A percentile compares a stretch with the other conserved stretches of the same genome.
Conservation (phyloP, 2,113 vertebrate species). For the Dicentrarchus labrax region DNA sequence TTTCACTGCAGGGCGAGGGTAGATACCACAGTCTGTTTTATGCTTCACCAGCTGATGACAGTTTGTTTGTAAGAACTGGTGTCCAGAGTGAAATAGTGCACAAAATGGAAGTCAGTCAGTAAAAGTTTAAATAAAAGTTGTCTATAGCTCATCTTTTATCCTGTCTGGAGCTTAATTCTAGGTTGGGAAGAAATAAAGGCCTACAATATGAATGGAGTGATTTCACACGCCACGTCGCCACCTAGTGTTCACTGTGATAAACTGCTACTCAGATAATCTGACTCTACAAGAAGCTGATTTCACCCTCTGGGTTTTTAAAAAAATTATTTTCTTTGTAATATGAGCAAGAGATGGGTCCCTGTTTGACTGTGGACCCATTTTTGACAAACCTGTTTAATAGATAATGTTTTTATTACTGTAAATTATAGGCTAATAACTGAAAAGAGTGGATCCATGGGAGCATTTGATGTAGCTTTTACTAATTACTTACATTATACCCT, state of each 20-base stretch:
- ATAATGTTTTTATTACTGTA: neutral
- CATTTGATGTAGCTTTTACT: neutral
- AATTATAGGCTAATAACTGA: neutral
- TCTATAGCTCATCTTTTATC: neutral
- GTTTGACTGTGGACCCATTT: neutral
- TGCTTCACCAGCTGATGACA: neutral
- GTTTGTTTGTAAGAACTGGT: neutral
- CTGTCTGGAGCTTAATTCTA: slow-evolving; percentile 14
- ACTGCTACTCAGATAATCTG: neutral
- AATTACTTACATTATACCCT: neutral
- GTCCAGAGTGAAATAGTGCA: neutral
- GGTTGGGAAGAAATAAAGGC: slow-evolving; percentile 8
- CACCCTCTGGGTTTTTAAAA: neutral
- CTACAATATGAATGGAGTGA: neutral
- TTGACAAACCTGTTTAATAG: neutral
- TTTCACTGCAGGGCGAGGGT: neutral
- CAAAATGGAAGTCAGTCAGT: neutral
- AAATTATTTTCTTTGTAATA: no score
- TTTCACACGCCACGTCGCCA: slow-evolving; percentile 24
- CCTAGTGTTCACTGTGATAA: slow-evolving; percentile 25
- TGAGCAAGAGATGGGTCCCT: neutral
- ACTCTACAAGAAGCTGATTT: neutral
- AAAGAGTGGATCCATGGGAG: neutral
- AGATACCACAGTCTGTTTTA: neutral
- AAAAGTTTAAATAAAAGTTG: neutral